Evolutionary conservation across 92 coral and sea anemone genomes (phyloP), one percentile per base, ranked within the genome.

Genomic region (Zoanthus solanderi): DNA sequence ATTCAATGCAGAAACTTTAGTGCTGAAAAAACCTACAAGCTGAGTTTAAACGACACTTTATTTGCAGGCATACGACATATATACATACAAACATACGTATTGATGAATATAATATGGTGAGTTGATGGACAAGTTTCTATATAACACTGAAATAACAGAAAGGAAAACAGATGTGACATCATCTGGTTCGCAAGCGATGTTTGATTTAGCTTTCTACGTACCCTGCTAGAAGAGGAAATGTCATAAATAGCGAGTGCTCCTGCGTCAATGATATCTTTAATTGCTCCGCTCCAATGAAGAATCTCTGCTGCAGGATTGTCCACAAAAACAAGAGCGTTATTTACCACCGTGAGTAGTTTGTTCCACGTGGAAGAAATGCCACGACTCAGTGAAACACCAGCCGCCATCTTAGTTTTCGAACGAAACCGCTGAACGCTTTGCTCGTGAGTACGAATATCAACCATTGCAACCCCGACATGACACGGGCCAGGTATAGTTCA

Each of bases 261-360:
- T 13, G 99, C 96, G 17, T 95, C 95, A 56, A 95, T 61, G 66
- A 97, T 84, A 68, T 95, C 93, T 57, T 88, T 89, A 42, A 92
- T 88, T 68, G 83, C 92, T 16, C 99, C 99, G 83, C 97, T 93
- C 99, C 99, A 97, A 78, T 97, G 99, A 7, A 95, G 79, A 85
- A 96, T 83, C 90, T 97, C 99, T 63, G 99, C 99, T 30, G 98
- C 91, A 46, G 92, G 88, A 58, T 89, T 83, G 80, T 97, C 98
- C 80, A 97, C 90, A 78, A 93, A 97, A 68, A 97, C 97, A 79
- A 97, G 60, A 28, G 99, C 96, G 93, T 95, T 94, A 81, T 95
- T 97, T 32, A 95, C 96, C 69, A 90, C 93, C 61, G 96, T 95
- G n/a, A 97, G 93, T 16, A 97, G 88, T 71, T 94, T 93, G 76